A percentile compares a stretch with the other conserved stretches of the same genome.
Conservation (phyloP, 2,797 vertebrate species). For the Acanthurus lineatus region DNA sequence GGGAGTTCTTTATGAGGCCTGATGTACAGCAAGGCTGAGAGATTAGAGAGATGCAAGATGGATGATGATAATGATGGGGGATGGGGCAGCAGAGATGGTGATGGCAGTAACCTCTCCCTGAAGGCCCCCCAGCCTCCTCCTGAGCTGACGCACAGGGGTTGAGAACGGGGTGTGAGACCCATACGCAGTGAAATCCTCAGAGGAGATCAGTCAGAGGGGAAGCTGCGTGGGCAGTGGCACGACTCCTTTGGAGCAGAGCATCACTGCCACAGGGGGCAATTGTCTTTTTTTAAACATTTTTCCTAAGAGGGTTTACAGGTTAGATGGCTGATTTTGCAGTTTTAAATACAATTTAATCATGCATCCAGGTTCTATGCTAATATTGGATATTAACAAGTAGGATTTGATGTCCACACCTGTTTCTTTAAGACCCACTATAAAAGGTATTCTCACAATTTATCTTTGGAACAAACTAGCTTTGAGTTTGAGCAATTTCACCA, state of each 20-base stretch:
- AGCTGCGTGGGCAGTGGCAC: constrained; percentile 14
- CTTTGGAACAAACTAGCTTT: constrained; percentile 6
- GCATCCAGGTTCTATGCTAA: constrained; percentile 38
- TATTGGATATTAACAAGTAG: constrained; percentile 42
- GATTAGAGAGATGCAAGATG: constrained; percentile 37
- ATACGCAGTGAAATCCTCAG: constrained; percentile 28
- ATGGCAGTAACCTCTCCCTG: constrained; percentile 21
- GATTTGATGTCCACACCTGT: constrained; percentile 40
- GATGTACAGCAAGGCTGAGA: constrained; percentile 38
- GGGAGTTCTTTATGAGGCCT: constrained; percentile 30
- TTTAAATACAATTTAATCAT: constrained; percentile 45
- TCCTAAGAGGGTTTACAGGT: constrained; percentile 19
- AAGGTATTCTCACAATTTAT: constrained; percentile 20
- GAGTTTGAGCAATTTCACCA: constrained; percentile 13
- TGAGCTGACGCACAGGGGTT: constrained; percentile 22
- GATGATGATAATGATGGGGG: constrained; percentile 33
- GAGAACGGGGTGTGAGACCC: constrained; percentile 19
- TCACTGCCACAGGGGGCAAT: background rate
- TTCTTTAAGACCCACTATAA: constrained; percentile 6
- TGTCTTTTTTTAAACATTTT: constrained; percentile 23
- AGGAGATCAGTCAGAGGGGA: constrained; percentile 4
- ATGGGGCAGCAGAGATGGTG: constrained; percentile 18
- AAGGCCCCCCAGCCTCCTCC: constrained; percentile 18
- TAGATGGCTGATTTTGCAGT: constrained; percentile 25
- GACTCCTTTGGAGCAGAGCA: constrained; percentile 24